Evolutionary conservation across 2,888 invertebrate genomes (phyloP).

Genomic region (Tipula helvola): DNA sequence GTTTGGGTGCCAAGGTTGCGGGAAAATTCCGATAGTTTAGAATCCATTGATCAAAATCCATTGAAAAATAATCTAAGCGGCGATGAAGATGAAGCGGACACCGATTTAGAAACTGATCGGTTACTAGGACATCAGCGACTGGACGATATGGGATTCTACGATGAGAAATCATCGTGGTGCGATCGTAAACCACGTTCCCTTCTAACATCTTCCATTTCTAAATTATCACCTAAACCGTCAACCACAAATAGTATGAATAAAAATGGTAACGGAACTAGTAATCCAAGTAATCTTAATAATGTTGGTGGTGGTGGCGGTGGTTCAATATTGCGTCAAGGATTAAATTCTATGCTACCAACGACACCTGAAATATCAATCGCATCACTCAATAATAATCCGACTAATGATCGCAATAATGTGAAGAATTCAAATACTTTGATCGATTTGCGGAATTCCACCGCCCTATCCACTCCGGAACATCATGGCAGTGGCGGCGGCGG

Average conservation of each 20-base stretch:
- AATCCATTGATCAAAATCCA: slow-evolving; percentile 25
- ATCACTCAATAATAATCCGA: background rate
- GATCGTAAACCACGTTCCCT: slow-evolving; percentile 30
- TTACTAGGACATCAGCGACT: slow-evolving; percentile 86
- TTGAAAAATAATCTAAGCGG: slow-evolving; percentile 50
- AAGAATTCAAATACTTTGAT: slow-evolving; percentile 23
- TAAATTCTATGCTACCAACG: slow-evolving; percentile 33
- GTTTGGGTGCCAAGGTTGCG: slow-evolving; percentile 57
- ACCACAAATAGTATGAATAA: slow-evolving; percentile 23
- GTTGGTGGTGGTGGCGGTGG: slow-evolving; percentile 15
- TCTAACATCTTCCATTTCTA: slow-evolving; percentile 28
- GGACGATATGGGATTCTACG: slow-evolving; percentile 87
- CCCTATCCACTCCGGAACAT: slow-evolving; percentile 34
- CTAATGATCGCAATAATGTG: slow-evolving; percentile 5
- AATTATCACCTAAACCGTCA: slow-evolving; percentile 34
- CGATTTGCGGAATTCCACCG: slow-evolving; percentile 24
- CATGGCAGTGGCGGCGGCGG: background rate
- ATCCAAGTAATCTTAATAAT: background rate
- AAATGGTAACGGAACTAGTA: background rate
- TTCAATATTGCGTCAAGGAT: slow-evolving; percentile 27
- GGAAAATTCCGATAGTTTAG: slow-evolving; percentile 18
- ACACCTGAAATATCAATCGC: slow-evolving; percentile 30
- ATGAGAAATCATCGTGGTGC: slow-evolving; percentile 51
- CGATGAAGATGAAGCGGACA: slow-evolving; percentile 76
- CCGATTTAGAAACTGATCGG: slow-evolving; percentile 95